These are phyloP conservation scores for Temnothorax nylanderi DNA, from an alignment of 1,140 invertebrate genomes.

Conservation along the genomic window DNA sequence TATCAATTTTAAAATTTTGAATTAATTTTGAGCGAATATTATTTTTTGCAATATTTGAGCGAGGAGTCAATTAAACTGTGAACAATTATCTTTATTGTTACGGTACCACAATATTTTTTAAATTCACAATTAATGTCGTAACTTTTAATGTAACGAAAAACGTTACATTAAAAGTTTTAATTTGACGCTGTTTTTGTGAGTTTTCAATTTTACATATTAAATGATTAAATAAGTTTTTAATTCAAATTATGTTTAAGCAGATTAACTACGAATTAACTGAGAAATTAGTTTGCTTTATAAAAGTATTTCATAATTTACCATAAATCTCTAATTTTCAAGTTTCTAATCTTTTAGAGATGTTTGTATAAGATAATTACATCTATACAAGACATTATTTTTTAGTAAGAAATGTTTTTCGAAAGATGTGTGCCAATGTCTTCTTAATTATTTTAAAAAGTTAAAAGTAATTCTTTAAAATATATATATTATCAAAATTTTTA, in stretches of 20 bases:
- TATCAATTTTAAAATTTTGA: neutral
- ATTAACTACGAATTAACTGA: neutral
- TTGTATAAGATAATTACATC: neutral
- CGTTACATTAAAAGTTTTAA: neutral
- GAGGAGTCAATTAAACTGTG: neutral
- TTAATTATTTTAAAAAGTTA: neutral
- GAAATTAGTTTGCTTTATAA: neutral
- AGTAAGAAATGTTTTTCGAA: neutral
- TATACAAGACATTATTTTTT: neutral
- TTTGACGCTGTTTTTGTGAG: neutral
- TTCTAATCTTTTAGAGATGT: neutral
- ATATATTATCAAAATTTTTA: neutral
- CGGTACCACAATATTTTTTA: slow-evolving; percentile 4
- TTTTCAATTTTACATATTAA: neutral
- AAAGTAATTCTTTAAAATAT: neutral
- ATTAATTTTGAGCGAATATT: neutral
- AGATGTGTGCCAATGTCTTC: too few relatives aligned
- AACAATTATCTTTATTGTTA: slow-evolving; percentile 9
- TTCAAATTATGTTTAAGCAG: neutral
- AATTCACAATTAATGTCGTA: neutral
- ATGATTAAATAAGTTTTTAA: neutral
- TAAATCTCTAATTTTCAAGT: neutral
- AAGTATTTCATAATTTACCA: neutral
- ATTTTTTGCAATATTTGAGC: neutral
- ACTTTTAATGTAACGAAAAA: neutral